phyloP scores from a whole-genome alignment of 2,888 invertebrate species.

The Nomada fabriciana region DNA sequence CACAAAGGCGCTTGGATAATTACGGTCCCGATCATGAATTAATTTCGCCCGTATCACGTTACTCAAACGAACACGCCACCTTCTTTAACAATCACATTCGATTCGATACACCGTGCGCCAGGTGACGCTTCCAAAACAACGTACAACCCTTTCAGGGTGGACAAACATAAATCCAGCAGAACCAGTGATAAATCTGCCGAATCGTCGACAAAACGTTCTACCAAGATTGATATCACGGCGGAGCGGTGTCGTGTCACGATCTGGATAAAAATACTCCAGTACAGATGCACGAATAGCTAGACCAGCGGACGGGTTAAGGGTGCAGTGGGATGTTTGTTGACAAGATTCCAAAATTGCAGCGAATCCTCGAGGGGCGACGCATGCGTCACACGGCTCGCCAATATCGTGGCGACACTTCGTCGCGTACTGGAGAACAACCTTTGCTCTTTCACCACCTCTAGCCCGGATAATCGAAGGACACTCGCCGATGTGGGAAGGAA shows the following conservation, averaged over 20 bases:
- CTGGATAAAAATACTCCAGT: neutral
- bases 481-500: slow-evolving; percentile 11
- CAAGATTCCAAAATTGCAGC: slow-evolving; percentile 78
- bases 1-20: neutral
- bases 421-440: slow-evolving; percentile 64
- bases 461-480: slow-evolving; percentile 64
- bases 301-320: slow-evolving; percentile 40
- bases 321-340: slow-evolving; percentile 74
- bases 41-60: neutral
- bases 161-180: neutral
- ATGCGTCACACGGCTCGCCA: slow-evolving; percentile 73
- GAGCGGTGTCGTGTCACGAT: neutral
- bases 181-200: neutral
- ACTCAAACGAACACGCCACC: neutral
- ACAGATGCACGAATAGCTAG: slow-evolving; percentile 4
- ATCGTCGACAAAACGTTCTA: neutral
- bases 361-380: slow-evolving; percentile 58
- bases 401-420: slow-evolving; percentile 77
- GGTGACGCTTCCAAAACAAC: neutral
- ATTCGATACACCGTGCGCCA: neutral
- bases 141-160: neutral
- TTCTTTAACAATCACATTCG: neutral
- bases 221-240: neutral
- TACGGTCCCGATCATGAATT: neutral
- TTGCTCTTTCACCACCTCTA: slow-evolving; percentile 60